Base-by-base conservation (phyloP, 1,140 invertebrate genomes). In the Heliconius congener region DNA sequence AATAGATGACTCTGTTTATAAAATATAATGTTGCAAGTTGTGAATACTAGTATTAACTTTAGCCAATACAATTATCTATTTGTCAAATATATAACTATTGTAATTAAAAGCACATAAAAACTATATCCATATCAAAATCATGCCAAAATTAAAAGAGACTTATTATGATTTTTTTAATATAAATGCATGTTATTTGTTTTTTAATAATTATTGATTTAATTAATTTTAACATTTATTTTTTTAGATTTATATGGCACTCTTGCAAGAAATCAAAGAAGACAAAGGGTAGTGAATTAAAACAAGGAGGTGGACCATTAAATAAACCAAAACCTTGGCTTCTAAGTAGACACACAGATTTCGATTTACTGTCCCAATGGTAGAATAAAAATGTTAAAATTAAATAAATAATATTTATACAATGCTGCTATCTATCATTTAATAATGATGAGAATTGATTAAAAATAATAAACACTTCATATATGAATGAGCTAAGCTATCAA, bases 241-340 rank as follows among this genome's bases (percentile, higher is more conserved):
- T 52, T 79, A 94, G 93, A 74, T 93, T 94, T 78, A 91, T 93
- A 72, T 94, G 91, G 90, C 92, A 93, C 81, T 91, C 93, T 0
- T 92, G 91, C 76, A 91, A 93, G 81, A 94, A 93, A 83, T 19
- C 83, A 2, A 84, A 88, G 34, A 82, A 75, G 37, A 79, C 74
- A 18, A 87, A 90, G 73, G 42, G 80, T 30, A 82, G 82, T 8
- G 87, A 88, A 82, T 39, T 80, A 11, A 92, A 91, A 78, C 83
- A 76, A 76, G 91, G 91, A n/a, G 86, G 88, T 9, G 91, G 93
- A 73, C 91, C 91, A 8, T 18, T 91, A 9, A 87, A 91, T 39
- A 93, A 90, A 83, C 93, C 93, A 8, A 93, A 93, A 80, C 93
- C 93, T 19, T 94, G 93, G 93, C 78, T 94, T 39, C 82, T 94